Base-by-base conservation (phyloP, 2,113 vertebrate species). In the Microtus oregoni region DNA sequence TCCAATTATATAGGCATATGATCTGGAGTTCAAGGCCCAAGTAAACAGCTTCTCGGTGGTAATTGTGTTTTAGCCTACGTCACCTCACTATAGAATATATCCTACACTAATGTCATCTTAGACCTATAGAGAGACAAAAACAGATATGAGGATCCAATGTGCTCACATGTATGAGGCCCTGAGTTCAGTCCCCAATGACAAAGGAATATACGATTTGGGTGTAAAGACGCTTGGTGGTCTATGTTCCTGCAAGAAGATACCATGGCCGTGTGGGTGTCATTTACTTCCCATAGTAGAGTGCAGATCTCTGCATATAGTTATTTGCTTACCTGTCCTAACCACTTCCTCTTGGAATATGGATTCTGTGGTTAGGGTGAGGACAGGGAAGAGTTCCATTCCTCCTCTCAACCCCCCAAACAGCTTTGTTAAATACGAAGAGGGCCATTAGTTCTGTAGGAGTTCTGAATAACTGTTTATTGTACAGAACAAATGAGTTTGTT, bases 341-440 rank as follows among this genome's bases (percentile, higher is more conserved):
- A 5, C 52, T 70, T 67, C 19, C 55, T 75, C 0, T 24, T 89
- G 52, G 35, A 93, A 44, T 83, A 35, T n/a, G 82, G 86, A 11
- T 58, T 73, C n/a, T 28, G 0, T 65, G n/a, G 47, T 3, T 82
- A 52, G 35, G 4, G 78, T 3, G 15, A 32, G 3, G 13, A 63
- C 19, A 70, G 77, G 86, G 47, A 63, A 79, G 28, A 78, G 20
- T 44, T 86, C 58, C 8, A 4, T 12, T 13, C 7, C 19, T 11
- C 3, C 6, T 7, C 38, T 30, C 38, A 13, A 0, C 93, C 58
- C 50, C 61, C 75, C 10, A 10, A 52, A 7, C 44, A 89, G 11
- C 44, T 89, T 95, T 5, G 22, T 70, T 93, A 38, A 88, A 85
- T 68, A 35, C 65, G 92, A 41, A 78, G 20, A 92, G 61, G 89